Conservation (phyloP, 2,888 invertebrate genomes). For the Drosophila formosana region DNA sequence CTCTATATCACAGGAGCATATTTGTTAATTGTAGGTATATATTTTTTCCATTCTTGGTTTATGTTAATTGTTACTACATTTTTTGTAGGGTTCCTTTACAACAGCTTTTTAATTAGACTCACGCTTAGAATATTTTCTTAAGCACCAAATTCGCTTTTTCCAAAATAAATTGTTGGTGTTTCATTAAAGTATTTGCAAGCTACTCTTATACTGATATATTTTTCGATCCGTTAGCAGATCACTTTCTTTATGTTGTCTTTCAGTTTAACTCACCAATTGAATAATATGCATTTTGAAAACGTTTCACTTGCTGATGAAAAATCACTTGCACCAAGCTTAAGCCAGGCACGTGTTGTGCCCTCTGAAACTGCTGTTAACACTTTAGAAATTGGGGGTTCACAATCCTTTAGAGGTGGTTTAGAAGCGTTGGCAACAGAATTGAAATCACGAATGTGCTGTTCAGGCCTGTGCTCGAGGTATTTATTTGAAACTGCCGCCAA, state of each 20-base stretch:
- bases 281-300: constrained; percentile 40
- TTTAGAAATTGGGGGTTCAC: constrained; percentile 4
- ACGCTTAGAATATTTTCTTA: no score
- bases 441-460: constrained; percentile 73
- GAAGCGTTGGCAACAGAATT: constrained; percentile 44
- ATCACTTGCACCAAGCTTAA: constrained; percentile 36
- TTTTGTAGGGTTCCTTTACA: no score
- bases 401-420: constrained; percentile 35
- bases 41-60: no score
- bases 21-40: no score
- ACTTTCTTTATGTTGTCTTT: neutral
- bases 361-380: neutral
- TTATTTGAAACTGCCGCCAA: constrained; percentile 64
- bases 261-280: constrained; percentile 53
- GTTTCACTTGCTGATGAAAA: constrained; percentile 16
- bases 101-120: no score
- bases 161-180: neutral
- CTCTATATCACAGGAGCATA: no score
- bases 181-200: neutral
- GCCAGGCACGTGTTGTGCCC: constrained; percentile 41
- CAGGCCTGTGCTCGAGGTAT: constrained; percentile 54
- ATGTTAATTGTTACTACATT: no score
- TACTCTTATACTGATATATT: neutral
- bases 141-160: no score
- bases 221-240: neutral